Conservation (phyloP, 2,113 vertebrate species). For the Cromileptes altivelis region DNA sequence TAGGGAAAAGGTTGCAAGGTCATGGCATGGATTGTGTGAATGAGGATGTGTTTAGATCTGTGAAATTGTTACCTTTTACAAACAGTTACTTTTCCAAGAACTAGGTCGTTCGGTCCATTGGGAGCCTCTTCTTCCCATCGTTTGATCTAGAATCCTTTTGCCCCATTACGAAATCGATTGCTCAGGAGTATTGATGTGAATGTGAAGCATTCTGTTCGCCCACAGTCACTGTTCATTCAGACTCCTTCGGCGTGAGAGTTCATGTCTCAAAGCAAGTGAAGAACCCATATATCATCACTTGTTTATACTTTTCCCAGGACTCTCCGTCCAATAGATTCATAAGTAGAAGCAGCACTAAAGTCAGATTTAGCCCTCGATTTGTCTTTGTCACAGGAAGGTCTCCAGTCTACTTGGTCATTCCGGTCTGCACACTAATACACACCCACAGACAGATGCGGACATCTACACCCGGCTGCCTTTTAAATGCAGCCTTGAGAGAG, state of each 20-base stretch:
- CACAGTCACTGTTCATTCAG: constrained; percentile 42
- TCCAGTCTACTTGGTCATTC: constrained; percentile 44
- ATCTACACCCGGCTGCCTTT: background rate
- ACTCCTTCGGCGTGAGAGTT: constrained; percentile 24
- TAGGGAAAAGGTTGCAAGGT: background rate
- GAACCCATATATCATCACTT: background rate
- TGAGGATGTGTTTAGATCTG: constrained; percentile 6
- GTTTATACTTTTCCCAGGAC: constrained; percentile 20
- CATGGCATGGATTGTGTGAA: background rate
- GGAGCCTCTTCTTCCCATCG: background rate
- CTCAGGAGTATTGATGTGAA: constrained; percentile 27
- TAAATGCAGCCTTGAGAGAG: constrained; percentile 32
- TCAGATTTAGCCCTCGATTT: constrained; percentile 35
- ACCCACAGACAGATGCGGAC: constrained; percentile 2
- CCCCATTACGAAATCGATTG: constrained; percentile 1
- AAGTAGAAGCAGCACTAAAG: background rate
- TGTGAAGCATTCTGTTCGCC: constrained; percentile 18
- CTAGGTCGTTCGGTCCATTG: background rate
- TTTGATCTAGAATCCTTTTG: constrained; percentile 21
- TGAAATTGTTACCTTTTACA: background rate
- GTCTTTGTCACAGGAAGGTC: constrained; percentile 62
- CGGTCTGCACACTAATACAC: background rate
- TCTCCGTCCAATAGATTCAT: constrained; percentile 5
- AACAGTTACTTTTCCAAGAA: background rate
- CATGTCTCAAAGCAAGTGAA: constrained; percentile 8